Percentiles rank a stretch among this genome's conserved stretches.
These are phyloP conservation scores for Synodontis membranacea DNA, from an alignment of 2,113 vertebrate species.

Conservation along the genomic window DNA sequence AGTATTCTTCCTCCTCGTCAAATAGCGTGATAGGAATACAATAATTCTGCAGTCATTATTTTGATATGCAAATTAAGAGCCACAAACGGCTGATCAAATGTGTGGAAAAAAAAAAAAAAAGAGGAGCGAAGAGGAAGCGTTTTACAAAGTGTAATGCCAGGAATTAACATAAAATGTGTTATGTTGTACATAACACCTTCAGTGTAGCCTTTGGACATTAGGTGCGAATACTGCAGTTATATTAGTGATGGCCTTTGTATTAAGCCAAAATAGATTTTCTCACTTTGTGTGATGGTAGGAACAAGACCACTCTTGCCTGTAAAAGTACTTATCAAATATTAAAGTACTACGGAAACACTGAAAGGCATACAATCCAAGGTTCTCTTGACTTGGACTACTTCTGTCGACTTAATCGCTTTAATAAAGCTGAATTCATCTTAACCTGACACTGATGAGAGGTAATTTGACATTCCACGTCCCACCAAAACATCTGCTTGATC, in stretches of 20 bases:
- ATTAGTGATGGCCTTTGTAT: neutral
- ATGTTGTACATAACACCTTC: constrained; percentile 23
- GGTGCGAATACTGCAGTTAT: constrained; percentile 15
- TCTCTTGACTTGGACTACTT: neutral
- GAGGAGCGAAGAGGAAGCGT: neutral
- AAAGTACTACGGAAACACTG: neutral
- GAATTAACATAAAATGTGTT: constrained; percentile 10
- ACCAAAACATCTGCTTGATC: constrained; percentile 13
- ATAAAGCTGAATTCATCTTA: neutral
- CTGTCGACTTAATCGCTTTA: neutral
- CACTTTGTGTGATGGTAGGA: neutral
- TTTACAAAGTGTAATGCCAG: neutral
- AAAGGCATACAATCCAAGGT: neutral
- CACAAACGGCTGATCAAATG: constrained; percentile 4
- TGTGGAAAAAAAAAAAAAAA: neutral
- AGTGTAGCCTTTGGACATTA: constrained; percentile 13
- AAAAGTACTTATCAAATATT: constrained; percentile 8
- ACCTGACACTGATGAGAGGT: constrained; percentile 26
- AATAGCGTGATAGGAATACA: neutral
- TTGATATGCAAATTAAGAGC: neutral
- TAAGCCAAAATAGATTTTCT: constrained; percentile 7
- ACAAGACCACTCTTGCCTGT: neutral
- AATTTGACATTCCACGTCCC: neutral
- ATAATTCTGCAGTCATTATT: neutral
- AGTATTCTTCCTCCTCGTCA: neutral